These are phyloP conservation scores for Aphis craccivora DNA, from an alignment of 1,140 invertebrate species.

Conservation along the genomic window DNA sequence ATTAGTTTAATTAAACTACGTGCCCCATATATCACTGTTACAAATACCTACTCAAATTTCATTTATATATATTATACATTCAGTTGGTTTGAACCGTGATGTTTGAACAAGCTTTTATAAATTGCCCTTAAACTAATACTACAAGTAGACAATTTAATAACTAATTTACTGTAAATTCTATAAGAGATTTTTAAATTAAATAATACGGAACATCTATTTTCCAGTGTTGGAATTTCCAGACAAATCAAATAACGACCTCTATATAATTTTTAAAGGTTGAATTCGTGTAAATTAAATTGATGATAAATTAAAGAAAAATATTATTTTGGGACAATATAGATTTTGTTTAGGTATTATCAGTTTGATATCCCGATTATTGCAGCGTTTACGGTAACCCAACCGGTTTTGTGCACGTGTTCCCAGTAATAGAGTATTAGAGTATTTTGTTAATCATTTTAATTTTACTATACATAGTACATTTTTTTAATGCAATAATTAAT, in stretches of 20 bases:
- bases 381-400: neutral
- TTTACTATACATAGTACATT: neutral
- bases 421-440: neutral
- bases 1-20: neutral
- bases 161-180: neutral
- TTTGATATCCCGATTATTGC: neutral
- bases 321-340: too few relatives aligned
- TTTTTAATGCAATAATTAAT: neutral
- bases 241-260: neutral
- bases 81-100: too few relatives aligned
- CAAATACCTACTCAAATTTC: neutral
- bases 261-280: neutral
- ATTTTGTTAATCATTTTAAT: neutral
- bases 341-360: neutral
- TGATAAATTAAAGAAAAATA: neutral
- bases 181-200: neutral
- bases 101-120: neutral
- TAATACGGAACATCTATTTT: neutral
- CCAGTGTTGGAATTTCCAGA: neutral
- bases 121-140: neutral
- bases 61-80: neutral
- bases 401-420: conserved; percentile 24
- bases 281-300: neutral
- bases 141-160: neutral
- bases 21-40: neutral